These are phyloP conservation scores for Leptinotarsa texana DNA, from an alignment of 1,140 invertebrate genomes.

Conservation along the genomic window DNA sequence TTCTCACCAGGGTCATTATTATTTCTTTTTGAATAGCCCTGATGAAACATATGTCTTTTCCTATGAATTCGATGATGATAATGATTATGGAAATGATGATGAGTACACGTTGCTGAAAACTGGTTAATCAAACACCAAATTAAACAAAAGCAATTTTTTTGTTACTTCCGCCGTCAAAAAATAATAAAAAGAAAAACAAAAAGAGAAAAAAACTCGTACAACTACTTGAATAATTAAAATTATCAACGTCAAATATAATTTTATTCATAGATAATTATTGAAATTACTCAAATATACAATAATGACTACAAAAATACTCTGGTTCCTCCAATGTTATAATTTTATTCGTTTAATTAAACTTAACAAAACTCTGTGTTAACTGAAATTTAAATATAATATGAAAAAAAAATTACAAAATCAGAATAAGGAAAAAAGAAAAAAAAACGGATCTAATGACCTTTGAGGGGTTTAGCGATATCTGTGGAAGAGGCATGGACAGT, in stretches of 20 bases:
- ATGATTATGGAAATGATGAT: neutral
- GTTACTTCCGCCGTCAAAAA: neutral
- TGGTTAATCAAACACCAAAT: neutral
- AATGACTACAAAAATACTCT: neutral
- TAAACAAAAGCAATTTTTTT: neutral
- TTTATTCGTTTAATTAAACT: neutral
- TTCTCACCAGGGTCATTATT: too few species aligned
- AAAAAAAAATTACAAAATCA: constrained; percentile 1
- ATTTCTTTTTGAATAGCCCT: too few species aligned
- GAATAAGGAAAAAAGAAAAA: constrained; percentile 48
- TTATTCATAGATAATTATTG: neutral
- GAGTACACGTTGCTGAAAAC: neutral
- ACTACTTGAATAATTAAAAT: neutral
- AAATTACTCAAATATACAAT: neutral
- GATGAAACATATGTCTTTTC: too few species aligned
- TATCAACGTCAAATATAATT: neutral
- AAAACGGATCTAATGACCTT: constrained; percentile 40
- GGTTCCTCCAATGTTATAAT: neutral
- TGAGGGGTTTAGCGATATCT: constrained; percentile 35
- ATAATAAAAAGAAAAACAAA: neutral
- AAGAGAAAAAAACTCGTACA: neutral
- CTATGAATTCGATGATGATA: too few species aligned
- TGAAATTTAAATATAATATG: neutral
- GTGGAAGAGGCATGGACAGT: constrained; percentile 40
- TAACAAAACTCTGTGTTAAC: constrained; percentile 1